Evolutionary conservation across 1,140 invertebrate species (phyloP), one percentile per base, ranked within the genome.

Genomic region (Nephotettix cincticeps): DNA sequence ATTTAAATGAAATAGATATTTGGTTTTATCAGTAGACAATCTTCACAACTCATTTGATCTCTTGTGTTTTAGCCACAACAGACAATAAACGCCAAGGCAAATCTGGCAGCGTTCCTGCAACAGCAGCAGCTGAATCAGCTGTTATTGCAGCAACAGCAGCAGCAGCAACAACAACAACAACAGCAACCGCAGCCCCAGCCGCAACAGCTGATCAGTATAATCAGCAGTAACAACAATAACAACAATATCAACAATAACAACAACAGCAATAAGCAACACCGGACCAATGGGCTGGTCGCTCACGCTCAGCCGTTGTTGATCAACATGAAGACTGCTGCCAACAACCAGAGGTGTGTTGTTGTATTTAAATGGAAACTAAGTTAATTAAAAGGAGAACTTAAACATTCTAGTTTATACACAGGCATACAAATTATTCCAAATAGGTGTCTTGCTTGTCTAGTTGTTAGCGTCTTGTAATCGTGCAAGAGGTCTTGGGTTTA

Each of bases 81-180:
- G 29, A 25, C 69, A 43, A 58, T 83, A 9, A 85, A 83, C 73
- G 84, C 83, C 0, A 85, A 85, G 72, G 84, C 84, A 0, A 85
- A 80, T 74, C 76, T 85, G 2, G 84, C 85, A 1, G 84, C 84
- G 14, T 86, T 85, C 68, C 74, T 86, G 1, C 84, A 85, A 69
- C 79, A 78, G 51, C 80, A 82, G 3, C 83, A 86, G 56, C 79
- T 82, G 11, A 85, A 85, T 54, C 84, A 61, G 76, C 80, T 11
- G 77, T 78, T 58, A 65, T 82, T 11, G 80, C 83, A 0, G 80
- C 82, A 82, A 81, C 25, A 84, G 81, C 72, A 84, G 82, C 68
- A 85, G 81, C 72, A 84, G 81, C 71, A 85, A 83, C 71, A 61
- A 76, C 80, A 9, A 78, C 79, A 51, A 65, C 83, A 6, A 80